Evolutionary conservation across 2,888 invertebrate genomes (phyloP).

Genomic region (Napeogenes sylphis): DNA sequence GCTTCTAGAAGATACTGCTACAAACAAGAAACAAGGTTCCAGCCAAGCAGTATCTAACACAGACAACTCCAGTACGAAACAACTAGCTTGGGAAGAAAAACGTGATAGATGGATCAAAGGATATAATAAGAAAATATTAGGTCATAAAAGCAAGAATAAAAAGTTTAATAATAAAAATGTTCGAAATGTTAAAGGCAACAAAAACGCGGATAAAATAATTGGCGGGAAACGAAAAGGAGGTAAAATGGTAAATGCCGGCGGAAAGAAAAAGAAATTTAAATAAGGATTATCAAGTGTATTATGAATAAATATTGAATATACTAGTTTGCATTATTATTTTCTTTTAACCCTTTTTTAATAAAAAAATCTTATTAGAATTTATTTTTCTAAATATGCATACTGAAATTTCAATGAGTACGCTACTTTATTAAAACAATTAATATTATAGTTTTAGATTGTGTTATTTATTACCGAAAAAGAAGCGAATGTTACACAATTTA

Average conservation of each 20-base stretch:
- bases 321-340: background rate
- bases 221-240: slow-evolving; percentile 52
- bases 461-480: too few relatives aligned
- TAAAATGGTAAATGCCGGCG: slow-evolving; percentile 45
- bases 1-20: slow-evolving; percentile 89
- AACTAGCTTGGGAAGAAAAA: slow-evolving; percentile 89
- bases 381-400: too few relatives aligned
- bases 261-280: slow-evolving; percentile 58
- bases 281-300: slow-evolving; percentile 34
- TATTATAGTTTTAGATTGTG: too few relatives aligned
- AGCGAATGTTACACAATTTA: too few relatives aligned
- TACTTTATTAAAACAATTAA: too few relatives aligned
- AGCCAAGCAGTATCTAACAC: slow-evolving; percentile 83
- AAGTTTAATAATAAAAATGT: slow-evolving; percentile 35
- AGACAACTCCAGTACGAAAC: slow-evolving; percentile 87
- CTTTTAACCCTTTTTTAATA: background rate
- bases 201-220: slow-evolving; percentile 46
- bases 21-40: slow-evolving; percentile 79
- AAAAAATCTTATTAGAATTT: background rate
- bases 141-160: slow-evolving; percentile 45
- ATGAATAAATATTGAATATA: slow-evolving; percentile 13
- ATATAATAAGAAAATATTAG: slow-evolving; percentile 68
- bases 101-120: slow-evolving; percentile 80
- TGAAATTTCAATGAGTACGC: too few relatives aligned
- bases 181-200: slow-evolving; percentile 34